phyloP scores from a whole-genome alignment of 2,113 vertebrate genomes.

The Sarotherodon lohbergeri region DNA sequence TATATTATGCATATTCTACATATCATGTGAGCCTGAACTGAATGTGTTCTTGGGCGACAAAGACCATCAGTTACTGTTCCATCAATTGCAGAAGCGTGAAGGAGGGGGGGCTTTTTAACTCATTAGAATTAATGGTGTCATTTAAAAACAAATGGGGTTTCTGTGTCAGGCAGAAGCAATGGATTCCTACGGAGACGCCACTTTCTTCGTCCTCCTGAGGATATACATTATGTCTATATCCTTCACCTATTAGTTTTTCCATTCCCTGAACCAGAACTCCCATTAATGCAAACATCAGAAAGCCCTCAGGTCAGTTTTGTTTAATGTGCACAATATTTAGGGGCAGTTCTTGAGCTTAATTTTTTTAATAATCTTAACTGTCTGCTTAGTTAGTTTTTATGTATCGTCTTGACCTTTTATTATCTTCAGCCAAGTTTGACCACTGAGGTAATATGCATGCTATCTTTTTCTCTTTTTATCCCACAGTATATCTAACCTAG shows the following conservation, averaged over 20 bases:
- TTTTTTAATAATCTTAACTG: not conserved
- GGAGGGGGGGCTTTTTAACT: constrained; percentile 9
- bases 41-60: constrained; percentile 8
- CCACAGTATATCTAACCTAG: constrained; percentile 89
- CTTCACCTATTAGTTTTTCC: not conserved
- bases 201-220: constrained; percentile 12
- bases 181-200: constrained; percentile 37
- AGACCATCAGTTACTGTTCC: constrained; percentile 37
- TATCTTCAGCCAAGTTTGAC: not conserved
- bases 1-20: constrained; percentile 29
- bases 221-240: not conserved
- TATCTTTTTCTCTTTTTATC: not conserved
- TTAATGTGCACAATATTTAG: not conserved
- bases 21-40: not conserved
- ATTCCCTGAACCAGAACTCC: constrained; percentile 14
- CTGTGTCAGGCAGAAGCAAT: constrained; percentile 54
- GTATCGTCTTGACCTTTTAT: not conserved
- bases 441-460: not conserved
- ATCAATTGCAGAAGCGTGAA: constrained; percentile 40
- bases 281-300: constrained; percentile 36
- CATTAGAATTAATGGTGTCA: constrained; percentile 66
- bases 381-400: not conserved
- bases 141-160: constrained; percentile 65
- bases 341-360: not conserved
- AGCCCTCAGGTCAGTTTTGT: constrained; percentile 9